Conservation (phyloP, 2,113 vertebrate species). For the Podarcis cretensis region DNA sequence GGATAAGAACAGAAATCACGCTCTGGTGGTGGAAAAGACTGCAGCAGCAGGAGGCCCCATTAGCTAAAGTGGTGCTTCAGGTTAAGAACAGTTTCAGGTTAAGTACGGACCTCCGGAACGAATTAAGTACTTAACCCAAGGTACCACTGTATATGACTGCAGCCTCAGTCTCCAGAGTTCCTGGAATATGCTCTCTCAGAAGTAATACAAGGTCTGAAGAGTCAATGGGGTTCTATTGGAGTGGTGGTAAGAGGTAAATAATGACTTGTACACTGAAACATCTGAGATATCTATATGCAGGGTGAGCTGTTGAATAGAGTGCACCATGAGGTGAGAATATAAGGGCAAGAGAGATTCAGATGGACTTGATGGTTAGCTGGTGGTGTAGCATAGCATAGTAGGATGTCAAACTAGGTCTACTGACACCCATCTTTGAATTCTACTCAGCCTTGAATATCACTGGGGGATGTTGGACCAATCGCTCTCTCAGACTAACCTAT, state of each 20-base stretch:
- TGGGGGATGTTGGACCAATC: background rate
- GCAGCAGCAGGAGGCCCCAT: no score
- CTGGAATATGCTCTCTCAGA: background rate
- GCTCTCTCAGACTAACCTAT: background rate
- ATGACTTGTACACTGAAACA: background rate
- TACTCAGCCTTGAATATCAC: background rate
- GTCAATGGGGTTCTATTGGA: no score
- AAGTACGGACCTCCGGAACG: no score
- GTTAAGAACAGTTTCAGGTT: no score
- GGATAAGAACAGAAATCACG: no score
- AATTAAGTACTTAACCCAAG: no score
- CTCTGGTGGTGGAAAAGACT: no score
- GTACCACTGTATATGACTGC: no score
- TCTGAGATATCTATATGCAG: background rate
- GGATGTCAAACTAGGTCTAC: background rate
- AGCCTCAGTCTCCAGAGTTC: no score
- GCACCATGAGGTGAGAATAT: background rate
- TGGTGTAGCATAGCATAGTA: background rate
- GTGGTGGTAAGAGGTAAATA: no score
- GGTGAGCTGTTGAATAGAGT: no score
- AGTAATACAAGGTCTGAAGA: background rate
- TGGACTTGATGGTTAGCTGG: background rate
- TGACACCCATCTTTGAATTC: background rate
- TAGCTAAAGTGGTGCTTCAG: no score
- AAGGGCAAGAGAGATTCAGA: background rate